Percentiles rank a stretch among this genome's conserved stretches.
Evolutionary conservation across 1,140 invertebrate species (phyloP).

Genomic region (Oreohelix idahoensis): DNA sequence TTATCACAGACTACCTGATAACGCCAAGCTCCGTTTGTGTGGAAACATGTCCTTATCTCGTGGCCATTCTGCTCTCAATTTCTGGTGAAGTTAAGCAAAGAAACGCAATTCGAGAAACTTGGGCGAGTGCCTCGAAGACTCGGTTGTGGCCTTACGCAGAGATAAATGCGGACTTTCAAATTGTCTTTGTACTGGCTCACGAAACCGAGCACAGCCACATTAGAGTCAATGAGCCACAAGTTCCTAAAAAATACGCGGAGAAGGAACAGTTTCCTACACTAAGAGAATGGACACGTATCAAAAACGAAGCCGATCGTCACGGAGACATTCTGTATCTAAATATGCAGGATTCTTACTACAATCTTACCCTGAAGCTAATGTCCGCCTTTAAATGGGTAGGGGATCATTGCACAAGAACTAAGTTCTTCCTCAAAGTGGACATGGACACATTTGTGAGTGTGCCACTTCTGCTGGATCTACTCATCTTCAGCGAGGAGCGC

Average conservation of each 20-base stretch:
- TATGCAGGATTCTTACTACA: slow-evolving; percentile 58
- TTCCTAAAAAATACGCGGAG: slow-evolving; percentile 67
- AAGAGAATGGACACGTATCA: slow-evolving; percentile 13
- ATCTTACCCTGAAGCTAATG: slow-evolving; percentile 76
- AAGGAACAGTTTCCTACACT: slow-evolving; percentile 12
- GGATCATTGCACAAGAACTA: slow-evolving; percentile 76
- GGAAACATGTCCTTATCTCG: slow-evolving; percentile 16
- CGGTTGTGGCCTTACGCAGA: slow-evolving; percentile 38
- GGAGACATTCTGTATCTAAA: slow-evolving; percentile 58
- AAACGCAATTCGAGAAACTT: slow-evolving; percentile 44
- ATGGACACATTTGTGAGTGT: slow-evolving; percentile 89
- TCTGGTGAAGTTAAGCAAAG: slow-evolving; percentile 12
- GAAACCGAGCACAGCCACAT: slow-evolving; percentile 11
- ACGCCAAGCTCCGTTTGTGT: neutral
- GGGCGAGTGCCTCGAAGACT: slow-evolving; percentile 44
- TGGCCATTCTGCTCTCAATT: slow-evolving; percentile 38
- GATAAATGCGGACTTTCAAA: slow-evolving; percentile 22
- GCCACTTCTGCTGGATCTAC: slow-evolving; percentile 63
- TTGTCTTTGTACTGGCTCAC: slow-evolving; percentile 53
- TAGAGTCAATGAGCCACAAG: neutral
- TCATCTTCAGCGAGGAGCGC: slow-evolving; percentile 11
- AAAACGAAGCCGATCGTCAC: slow-evolving; percentile 36
- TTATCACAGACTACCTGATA: neutral
- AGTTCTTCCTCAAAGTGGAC: slow-evolving; percentile 88
- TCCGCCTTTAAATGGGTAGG: slow-evolving; percentile 87